Evolutionary conservation across 2,113 vertebrate species (phyloP).

Genomic region (Phrynosoma platyrhinos): DNA sequence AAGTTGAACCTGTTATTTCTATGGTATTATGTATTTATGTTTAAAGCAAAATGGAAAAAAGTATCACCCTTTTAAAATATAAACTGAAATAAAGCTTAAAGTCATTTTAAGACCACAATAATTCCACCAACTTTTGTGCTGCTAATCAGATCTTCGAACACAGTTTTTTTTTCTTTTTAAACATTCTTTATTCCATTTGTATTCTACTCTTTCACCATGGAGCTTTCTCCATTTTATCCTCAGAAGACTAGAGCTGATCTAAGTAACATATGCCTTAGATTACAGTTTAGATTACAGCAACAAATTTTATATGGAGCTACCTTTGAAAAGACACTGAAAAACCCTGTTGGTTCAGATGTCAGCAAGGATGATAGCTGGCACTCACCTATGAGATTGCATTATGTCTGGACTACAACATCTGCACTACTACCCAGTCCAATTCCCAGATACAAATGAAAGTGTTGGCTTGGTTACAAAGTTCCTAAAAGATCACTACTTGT

Average conservation of each 20-base stretch:
- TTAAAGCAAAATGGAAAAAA: constrained; percentile 16
- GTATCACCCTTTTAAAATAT: neutral
- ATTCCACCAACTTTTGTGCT: neutral
- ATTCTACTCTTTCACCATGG: neutral
- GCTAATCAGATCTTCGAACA: neutral
- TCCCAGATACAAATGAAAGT: neutral
- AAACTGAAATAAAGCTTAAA: constrained; percentile 4
- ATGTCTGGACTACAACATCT: too few relatives aligned
- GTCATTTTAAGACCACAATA: neutral
- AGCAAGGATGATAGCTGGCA: neutral
- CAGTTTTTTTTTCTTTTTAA: neutral
- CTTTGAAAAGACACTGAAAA: neutral
- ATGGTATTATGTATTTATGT: neutral
- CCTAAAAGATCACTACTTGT: neutral
- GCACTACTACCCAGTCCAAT: neutral
- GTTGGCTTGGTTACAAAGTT: neutral
- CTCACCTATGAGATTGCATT: neutral
- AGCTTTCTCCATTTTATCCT: neutral
- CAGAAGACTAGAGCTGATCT: neutral
- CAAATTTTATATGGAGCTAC: neutral
- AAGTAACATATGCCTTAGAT: neutral
- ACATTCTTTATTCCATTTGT: neutral
- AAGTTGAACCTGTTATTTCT: constrained; percentile 14
- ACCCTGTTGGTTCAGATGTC: neutral
- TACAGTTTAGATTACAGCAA: neutral